phyloP scores from a whole-genome alignment of 2,113 vertebrate genomes.

The Rhombomys opimus region DNA sequence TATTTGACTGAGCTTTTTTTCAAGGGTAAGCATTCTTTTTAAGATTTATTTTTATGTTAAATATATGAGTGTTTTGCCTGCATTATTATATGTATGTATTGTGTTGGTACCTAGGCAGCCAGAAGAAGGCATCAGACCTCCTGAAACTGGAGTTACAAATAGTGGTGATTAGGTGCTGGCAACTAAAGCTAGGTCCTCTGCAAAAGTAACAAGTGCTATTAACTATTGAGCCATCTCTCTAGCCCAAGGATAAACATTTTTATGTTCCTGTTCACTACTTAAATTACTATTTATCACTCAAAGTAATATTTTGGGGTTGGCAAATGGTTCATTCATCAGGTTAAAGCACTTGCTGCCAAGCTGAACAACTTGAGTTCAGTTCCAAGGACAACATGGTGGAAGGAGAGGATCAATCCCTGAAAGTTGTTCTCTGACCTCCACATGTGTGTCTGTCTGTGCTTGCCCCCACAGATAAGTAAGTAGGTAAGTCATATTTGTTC shows the following conservation, averaged over 20 bases:
- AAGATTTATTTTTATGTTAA: not conserved
- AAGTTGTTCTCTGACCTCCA: not conserved
- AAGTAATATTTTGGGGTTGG: not conserved
- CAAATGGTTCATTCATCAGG: not conserved
- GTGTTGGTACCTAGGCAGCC: not conserved
- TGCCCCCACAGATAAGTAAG: not conserved
- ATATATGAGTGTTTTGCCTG: not conserved
- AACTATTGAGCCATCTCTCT: not conserved
- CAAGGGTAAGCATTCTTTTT: not conserved
- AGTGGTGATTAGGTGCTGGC: not conserved
- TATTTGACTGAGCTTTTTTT: not conserved
- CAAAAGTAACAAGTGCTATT: not conserved
- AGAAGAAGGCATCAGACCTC: not conserved
- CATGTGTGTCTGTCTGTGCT: not conserved
- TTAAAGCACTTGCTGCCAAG: not conserved
- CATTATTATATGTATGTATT: not conserved
- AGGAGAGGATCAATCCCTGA: not conserved
- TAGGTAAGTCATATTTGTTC: not conserved
- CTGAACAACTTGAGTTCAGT: not conserved
- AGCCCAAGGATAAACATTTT: not conserved
- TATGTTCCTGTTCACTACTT: not conserved
- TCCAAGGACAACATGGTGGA: not conserved
- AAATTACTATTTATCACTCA: not conserved
- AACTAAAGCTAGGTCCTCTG: not conserved
- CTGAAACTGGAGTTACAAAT: not conserved